Conservation (phyloP, 2,797 vertebrate genomes). For the Pipistrellus pygmaeus region DNA sequence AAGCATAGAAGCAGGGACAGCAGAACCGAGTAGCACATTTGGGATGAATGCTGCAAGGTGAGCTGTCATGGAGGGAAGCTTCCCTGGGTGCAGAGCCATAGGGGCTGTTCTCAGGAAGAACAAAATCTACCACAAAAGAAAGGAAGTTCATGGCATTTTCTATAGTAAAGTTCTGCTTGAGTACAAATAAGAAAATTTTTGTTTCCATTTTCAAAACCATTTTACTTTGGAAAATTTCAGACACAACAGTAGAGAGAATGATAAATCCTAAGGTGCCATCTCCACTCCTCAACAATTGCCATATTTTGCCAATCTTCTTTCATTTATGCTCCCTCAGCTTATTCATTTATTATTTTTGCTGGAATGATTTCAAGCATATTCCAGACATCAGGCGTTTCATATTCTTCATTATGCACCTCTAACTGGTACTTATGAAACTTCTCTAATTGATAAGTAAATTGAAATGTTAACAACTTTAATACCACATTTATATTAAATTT, state of each 20-base stretch:
- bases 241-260: background rate
- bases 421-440: background rate
- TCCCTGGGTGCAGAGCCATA: background rate
- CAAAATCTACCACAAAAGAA: background rate
- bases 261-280: background rate
- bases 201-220: background rate
- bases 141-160: background rate
- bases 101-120: background rate
- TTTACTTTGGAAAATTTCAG: conserved; percentile 20
- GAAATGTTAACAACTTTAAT: conserved; percentile 10
- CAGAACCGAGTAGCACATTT: background rate
- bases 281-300: background rate
- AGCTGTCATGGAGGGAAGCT: background rate
- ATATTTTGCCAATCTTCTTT: background rate
- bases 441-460: background rate
- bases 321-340: background rate
- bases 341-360: background rate
- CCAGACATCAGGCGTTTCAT: background rate
- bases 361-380: background rate
- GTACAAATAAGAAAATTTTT: background rate
- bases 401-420: background rate
- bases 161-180: background rate
- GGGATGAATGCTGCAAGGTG: background rate
- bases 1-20: background rate
- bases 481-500: background rate